These are phyloP conservation scores for Lophotriccus pileatus DNA, from an alignment of 2,797 vertebrate species.

Conservation along the genomic window DNA sequence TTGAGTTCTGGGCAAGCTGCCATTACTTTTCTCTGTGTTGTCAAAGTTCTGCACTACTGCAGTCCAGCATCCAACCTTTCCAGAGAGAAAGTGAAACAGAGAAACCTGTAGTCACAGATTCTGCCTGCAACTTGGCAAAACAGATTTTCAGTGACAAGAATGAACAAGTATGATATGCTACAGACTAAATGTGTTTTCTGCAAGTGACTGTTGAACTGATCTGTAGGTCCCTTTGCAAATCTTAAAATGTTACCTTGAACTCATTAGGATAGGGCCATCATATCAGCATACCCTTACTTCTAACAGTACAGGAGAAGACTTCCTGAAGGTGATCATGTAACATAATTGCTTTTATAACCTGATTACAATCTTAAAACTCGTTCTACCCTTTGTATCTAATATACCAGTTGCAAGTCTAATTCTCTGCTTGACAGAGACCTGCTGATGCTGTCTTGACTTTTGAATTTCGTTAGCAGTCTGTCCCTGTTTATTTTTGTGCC, in stretches of 20 bases:
- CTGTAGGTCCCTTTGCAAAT: not conserved
- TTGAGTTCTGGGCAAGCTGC: conserved; percentile 34
- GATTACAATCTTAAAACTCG: conserved; percentile 22
- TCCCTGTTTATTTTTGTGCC: not conserved
- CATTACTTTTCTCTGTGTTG: not conserved
- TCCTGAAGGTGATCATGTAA: not conserved
- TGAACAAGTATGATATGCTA: not conserved
- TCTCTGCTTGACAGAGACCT: conserved; percentile 11
- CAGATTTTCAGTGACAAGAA: not conserved
- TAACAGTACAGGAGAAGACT: not conserved
- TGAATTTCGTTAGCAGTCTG: conserved; percentile 16
- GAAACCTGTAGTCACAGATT: not conserved
- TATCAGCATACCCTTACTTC: not conserved
- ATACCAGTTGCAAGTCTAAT: not conserved
- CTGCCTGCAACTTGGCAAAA: not conserved
- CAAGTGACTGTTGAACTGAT: not conserved
- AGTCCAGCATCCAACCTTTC: not conserved
- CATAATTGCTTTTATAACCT: not conserved
- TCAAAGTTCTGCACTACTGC: not conserved
- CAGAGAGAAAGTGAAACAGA: not conserved
- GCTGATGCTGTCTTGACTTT: not conserved
- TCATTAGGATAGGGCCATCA: not conserved
- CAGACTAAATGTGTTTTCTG: not conserved
- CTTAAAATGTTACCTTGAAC: not conserved
- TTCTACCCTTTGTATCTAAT: not conserved